Percentiles rank a stretch among this genome's conserved stretches.
Conservation (phyloP, 2,113 vertebrate genomes). For the Setophaga kirtlandii region DNA sequence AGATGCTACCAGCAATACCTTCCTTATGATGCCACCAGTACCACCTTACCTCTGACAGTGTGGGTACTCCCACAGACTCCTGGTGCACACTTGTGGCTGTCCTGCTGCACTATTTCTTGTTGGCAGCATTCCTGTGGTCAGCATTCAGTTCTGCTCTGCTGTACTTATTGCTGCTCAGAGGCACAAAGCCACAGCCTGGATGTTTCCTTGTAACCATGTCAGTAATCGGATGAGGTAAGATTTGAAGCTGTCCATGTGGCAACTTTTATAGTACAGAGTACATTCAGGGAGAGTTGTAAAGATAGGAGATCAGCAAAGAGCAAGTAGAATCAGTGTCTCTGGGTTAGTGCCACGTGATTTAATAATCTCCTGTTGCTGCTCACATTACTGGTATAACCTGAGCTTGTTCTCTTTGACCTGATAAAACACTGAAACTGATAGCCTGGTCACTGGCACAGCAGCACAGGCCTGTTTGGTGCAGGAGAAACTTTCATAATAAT, state of each 20-base stretch:
- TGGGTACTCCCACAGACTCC: background rate
- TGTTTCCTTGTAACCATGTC: slow-evolving; percentile 22
- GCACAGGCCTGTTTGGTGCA: background rate
- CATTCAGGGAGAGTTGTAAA: background rate
- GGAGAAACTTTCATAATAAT: background rate
- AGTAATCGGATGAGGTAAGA: slow-evolving; percentile 67
- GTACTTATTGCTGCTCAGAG: slow-evolving; percentile 57
- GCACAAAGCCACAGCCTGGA: slow-evolving; percentile 32
- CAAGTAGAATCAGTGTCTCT: background rate
- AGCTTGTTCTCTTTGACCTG: background rate
- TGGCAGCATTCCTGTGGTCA: slow-evolving; percentile 75
- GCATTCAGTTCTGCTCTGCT: slow-evolving; percentile 65
- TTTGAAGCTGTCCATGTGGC: background rate
- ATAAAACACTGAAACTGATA: background rate
- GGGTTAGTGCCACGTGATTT: background rate
- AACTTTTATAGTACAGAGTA: background rate
- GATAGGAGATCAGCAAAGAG: background rate
- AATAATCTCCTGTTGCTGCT: background rate
- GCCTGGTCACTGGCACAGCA: background rate
- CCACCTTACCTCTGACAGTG: background rate
- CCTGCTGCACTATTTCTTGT: slow-evolving; percentile 75
- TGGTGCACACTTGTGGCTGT: slow-evolving; percentile 23
- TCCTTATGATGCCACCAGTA: background rate
- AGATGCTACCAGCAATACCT: background rate
- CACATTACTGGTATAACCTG: background rate